Base-by-base conservation (phyloP, 1,140 invertebrate genomes). In the Aphelinus certus region DNA sequence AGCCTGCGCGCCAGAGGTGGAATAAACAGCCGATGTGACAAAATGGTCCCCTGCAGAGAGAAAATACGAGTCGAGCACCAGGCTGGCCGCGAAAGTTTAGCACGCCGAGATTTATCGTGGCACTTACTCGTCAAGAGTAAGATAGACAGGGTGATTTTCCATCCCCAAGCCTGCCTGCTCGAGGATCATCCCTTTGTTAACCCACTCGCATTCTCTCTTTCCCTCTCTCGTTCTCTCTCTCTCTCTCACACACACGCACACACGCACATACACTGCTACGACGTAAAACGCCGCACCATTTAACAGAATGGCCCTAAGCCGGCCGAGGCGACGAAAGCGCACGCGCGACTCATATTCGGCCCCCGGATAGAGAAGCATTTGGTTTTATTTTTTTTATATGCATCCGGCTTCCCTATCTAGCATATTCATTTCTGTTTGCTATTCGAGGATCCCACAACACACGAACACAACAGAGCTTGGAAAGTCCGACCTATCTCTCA, bases 161-260 rank as follows among this genome's bases (percentile, higher is more conserved):
- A 3, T 55, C 60, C 62, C 42, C 43, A 9, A 58, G 49, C 10
- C 49, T 62, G 26, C 58, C 43, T 7, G n/a, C 43, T 60, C 3
- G 7, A 70, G 61, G 56, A 64, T n/a, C 43, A 71, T 71, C 68
- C 69, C 74, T 76, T 76, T 76, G 74, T 76, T 76, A 76, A 76
- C 74, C 74, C 69, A 76, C 68, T 76, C 68, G 55, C 26, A 26
- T 26, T 26, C 26, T 26, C 26, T 26, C 26, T 26, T 26, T 26
- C 26, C 26, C 26, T 26, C 26, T 26, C 26, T 26, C 26, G 26
- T 26, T 26, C 26, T 26, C 26, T 26, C 26, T 26, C 26, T 26
- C 26, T 26, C 26, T 26, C 26, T 26, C 26, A 26, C 26, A 26
- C 26, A 26, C 26, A 26, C 26, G 26, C 26, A 26, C 26, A 26